Base-by-base conservation (phyloP, 37 sponge, comb jelly and placozoan genomes). In the Crambe crambe region DNA sequence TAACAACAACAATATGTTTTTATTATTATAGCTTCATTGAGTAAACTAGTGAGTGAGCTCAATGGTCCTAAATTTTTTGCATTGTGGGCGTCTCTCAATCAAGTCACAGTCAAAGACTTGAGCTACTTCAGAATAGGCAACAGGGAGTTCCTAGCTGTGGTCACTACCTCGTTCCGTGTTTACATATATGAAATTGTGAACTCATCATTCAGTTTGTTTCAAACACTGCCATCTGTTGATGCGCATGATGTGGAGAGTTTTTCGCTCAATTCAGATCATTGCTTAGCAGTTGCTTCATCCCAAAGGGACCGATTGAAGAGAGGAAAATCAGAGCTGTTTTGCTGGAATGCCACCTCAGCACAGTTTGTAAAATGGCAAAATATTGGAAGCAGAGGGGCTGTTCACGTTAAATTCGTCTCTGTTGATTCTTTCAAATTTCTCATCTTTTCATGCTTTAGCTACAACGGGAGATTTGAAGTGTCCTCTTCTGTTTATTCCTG, bases 401-500 rank as follows among this genome's bases (percentile, higher is more conserved):
- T 42, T 27, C 39, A 78, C 18, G 66, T 78, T 18, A 66, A 78
- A 21, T 78, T 42, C 30, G 41, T 78, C 6, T 43, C n/a, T 34
- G 43, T 65, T 30, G 22, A 26, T 27, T 37, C 42, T 27, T 36
- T 29, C 10, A 6, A n/a, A n/a, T 65, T 78, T 30, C 66, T 78
- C 5, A 43, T 47, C 15, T 78, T 78, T 43, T 43, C 73, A 44
- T 42, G 51, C 30, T 44, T 21, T 26, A 42, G 31, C 22, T 59
- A 65, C 21, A 0, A 9, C 18, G 41, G 41, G 5, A 8, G 9
- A 29, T 2, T 3, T 25, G 20, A 37, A 41, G 25, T 41, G 3
- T 29, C 34, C 1, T 47, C 78, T 26, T 63, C n/a, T 4, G 35
- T 78, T 3, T 78, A 78, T 37, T 22, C 41, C 30, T 65, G 65